Percentiles rank a stretch among this genome's conserved stretches.
Conservation (phyloP, 2,888 invertebrate genomes). For the Microplitis deprimator region DNA sequence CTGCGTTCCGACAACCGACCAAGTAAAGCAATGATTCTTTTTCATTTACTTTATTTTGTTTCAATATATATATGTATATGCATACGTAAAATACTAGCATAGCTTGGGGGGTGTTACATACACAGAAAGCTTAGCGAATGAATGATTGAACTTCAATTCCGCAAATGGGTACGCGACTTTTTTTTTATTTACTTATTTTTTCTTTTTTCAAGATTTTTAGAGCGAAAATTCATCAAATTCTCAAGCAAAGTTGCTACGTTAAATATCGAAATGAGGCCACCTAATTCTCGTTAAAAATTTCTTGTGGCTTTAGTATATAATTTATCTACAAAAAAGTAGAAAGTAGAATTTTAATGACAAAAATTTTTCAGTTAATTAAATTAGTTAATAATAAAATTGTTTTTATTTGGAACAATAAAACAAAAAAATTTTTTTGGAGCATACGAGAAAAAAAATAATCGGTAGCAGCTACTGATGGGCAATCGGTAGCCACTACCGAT, state of each 20-base stretch:
- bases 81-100: not conserved
- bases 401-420: no score
- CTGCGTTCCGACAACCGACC: not conserved
- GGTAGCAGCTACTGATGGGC: no score
- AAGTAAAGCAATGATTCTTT: not conserved
- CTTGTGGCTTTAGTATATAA: not conserved
- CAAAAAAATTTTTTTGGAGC: no score
- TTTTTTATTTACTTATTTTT: not conserved
- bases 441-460: no score
- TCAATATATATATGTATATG: conserved; percentile 7
- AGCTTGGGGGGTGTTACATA: not conserved
- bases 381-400: no score
- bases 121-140: conserved; percentile 4
- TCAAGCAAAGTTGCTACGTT: no score
- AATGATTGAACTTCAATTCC: conserved; percentile 25
- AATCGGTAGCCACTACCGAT: no score
- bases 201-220: conserved; percentile 16
- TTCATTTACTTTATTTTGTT: conserved; percentile 16
- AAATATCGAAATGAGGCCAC: conserved; percentile 1
- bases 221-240: conserved; percentile 2
- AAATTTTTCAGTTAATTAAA: not conserved
- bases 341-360: not conserved
- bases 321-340: not conserved
- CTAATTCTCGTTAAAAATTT: not conserved
- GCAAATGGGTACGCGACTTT: conserved; percentile 14